Conservation (phyloP, 2,888 invertebrate genomes). For the Acrocera orbiculus region DNA sequence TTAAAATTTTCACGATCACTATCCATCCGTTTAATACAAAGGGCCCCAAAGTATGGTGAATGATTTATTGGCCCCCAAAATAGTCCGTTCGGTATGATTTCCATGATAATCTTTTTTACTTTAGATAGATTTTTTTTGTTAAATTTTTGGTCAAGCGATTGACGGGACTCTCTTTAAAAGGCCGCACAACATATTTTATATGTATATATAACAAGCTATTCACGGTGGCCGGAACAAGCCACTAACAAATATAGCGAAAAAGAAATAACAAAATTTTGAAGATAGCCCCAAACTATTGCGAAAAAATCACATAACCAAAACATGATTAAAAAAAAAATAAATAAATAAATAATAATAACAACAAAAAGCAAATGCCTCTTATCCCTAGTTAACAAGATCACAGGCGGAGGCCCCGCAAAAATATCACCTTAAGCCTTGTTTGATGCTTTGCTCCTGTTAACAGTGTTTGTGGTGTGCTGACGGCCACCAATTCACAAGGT, state of each 20-base stretch:
- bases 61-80: slow-evolving; percentile 7
- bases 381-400: slow-evolving; percentile 7
- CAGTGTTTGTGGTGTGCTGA: slow-evolving; percentile 6
- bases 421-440: slow-evolving; percentile 7
- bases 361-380: slow-evolving; percentile 3
- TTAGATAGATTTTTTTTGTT: slow-evolving; percentile 1
- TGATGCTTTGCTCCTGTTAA: slow-evolving; percentile 7
- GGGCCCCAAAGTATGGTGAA: slow-evolving; percentile 4
- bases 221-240: slow-evolving; percentile 1
- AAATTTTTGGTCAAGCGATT: not conserved
- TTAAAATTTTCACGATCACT: slow-evolving; percentile 1
- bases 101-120: slow-evolving; percentile 3
- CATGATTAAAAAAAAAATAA: slow-evolving; percentile 4
- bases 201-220: too few relatives aligned
- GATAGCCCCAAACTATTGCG: slow-evolving; percentile 1
- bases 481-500: slow-evolving; percentile 6
- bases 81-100: slow-evolving; percentile 6
- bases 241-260: slow-evolving; percentile 3
- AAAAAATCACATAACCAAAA: slow-evolving; percentile 1
- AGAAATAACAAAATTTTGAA: slow-evolving; percentile 1
- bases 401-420: slow-evolving; percentile 5
- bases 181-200: too few relatives aligned
- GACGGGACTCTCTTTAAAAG: slow-evolving; percentile 3
- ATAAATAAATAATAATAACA: slow-evolving; percentile 3
- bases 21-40: not conserved